Evolutionary conservation across 2,113 vertebrate species (phyloP).

Genomic region (Ramphastos sulfuratus): DNA sequence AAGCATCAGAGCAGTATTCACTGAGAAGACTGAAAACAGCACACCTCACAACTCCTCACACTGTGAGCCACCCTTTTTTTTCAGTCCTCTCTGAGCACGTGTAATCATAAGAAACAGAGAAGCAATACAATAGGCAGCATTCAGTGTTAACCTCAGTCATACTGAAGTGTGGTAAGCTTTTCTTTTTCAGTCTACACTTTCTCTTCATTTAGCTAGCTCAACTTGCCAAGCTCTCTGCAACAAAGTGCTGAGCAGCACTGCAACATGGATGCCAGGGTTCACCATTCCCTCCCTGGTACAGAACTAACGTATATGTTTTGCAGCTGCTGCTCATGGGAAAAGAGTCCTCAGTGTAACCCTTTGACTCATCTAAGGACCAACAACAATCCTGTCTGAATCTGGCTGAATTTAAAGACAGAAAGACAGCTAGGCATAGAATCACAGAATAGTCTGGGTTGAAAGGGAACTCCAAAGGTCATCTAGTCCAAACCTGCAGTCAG

Average conservation of each 20-base stretch:
- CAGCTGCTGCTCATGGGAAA: background rate
- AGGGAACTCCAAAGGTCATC: no score
- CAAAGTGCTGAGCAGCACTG: background rate
- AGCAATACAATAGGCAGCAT: background rate
- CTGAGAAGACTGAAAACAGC: background rate
- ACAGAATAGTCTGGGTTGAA: no score
- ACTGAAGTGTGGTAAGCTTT: rapidly evolving
- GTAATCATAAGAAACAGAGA: background rate
- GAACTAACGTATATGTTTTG: background rate
- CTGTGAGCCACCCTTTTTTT: background rate
- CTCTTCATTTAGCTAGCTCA: background rate
- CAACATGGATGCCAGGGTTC: rapidly evolving
- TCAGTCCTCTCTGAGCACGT: background rate
- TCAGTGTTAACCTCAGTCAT: background rate
- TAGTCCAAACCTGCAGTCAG: no score
- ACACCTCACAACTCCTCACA: background rate
- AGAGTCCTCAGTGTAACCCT: background rate
- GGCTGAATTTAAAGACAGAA: background rate
- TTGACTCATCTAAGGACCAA: background rate
- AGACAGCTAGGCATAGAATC: background rate
- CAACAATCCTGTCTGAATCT: background rate
- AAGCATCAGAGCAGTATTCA: background rate
- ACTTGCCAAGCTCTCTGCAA: rapidly evolving
- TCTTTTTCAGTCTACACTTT: background rate
- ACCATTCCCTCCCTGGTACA: background rate